Evolutionary conservation across 1,140 invertebrate species (phyloP), one percentile per base, ranked within the genome.

Genomic region (Brachionus rubens): DNA sequence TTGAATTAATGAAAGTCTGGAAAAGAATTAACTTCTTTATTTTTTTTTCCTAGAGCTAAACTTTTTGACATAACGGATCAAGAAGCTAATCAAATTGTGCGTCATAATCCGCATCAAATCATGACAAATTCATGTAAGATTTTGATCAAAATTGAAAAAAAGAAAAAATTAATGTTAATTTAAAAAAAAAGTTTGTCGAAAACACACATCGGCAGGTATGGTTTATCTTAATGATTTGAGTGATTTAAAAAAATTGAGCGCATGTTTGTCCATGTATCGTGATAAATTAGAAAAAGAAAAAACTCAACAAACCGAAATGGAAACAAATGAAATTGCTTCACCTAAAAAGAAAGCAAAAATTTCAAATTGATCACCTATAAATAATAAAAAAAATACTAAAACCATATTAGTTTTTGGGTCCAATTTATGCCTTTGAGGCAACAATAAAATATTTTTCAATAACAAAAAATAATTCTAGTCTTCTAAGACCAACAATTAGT

Each of bases 61-160:
- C 50, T 72, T 14, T 72, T 72, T 54, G 68, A 72, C 33, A 50
- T 72, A 54, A 72, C 4, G 7, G 68, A 72, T 4, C 46, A 50
- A 30, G 68, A 72, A 36, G 26, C 43, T n/a, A 43, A 72, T 36
- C 28, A 72, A 72, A 72, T 54, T 50, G 24, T 72, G 10, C 12
- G 68, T n/a, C 68, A 48, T 7, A 50, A 40, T 50, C 24, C 24
- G 4, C 68, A 72, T 36, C 28, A 36, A 40, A n/a, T 72, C 26
- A 26, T 72, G 28, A 48, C 16, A 3, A 72, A 72, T 41, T 72
- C 68, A 1, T 72, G 68, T 72, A 54, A 72, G 9, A 9, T 33
- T 41, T 72, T 48, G 3, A 9, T 28, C 12, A n/a, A 16, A 30
- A 28, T 47, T 19, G 3, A 9, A 28, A 33, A 43, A 41, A 28